Base-by-base conservation (phyloP, 2,113 vertebrate species). In the Xiphorhynchus elegans region DNA sequence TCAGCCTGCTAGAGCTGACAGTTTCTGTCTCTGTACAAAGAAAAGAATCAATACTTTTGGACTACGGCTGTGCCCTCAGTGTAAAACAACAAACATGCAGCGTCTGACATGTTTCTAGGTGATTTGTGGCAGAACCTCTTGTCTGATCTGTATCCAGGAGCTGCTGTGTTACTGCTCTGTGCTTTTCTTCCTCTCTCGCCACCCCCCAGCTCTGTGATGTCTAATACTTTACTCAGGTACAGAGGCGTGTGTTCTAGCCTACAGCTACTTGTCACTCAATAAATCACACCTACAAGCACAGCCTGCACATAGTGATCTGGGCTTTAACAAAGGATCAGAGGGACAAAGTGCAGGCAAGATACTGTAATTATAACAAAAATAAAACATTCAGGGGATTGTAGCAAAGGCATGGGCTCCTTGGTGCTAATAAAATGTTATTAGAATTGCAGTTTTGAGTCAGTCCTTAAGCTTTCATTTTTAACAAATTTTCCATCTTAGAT, bases 11-110 rank as follows among this genome's bases (percentile, higher is more conserved):
- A 98, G 96, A 98, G 98, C 98, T 99, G 99, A 99, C 99, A 99
- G 98, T 98, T 99, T 99, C 98, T 99, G 98, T 98, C 98, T 99
- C 98, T 97, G 98, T 98, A 99, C 99, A 99, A 99, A 98, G 99
- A 98, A 98, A 98, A 98, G 99, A 99, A 99, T 99, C 99, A 99
- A 99, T 99, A 99, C 98, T 99, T 99, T 99, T 98, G 99, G 99
- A 99, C 99, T 99, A 99, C 99, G 99, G 99, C 98, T 98, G 98
- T 99, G 98, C 99, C 99, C 99, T 99, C 98, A 97, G 99, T 99
- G 99, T 99, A 99, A 98, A 98, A 99, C 99, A 99, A 99, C 99
- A 99, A 99, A 98, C 98, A 98, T 98, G 98, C 98, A 98, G 98
- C 98, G 98, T 98, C 99, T 99, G 99, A 99, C 99, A 98, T 98